These are phyloP conservation scores for Xyrauchen texanus DNA, from an alignment of 2,113 vertebrate genomes.

Conservation along the genomic window DNA sequence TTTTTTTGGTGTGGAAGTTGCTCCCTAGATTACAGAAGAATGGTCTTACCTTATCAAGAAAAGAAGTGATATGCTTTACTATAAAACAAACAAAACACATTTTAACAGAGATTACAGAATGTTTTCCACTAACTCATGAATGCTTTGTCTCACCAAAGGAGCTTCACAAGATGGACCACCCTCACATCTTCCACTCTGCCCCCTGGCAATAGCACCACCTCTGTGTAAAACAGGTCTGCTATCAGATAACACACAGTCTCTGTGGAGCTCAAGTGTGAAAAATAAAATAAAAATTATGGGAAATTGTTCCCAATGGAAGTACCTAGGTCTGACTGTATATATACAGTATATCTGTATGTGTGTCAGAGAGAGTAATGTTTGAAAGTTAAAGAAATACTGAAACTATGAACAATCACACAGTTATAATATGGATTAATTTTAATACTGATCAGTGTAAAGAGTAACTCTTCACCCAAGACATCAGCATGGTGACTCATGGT, in stretches of 20 bases:
- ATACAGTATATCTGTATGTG: no score
- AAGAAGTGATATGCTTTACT: conserved; percentile 76
- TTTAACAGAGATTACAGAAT: background rate
- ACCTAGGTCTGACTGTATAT: no score
- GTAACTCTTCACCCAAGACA: no score
- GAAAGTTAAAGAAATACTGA: no score
- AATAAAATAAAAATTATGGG: background rate
- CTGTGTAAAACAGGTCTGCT: conserved; percentile 82
- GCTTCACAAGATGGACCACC: conserved; percentile 74
- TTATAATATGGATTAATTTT: no score
- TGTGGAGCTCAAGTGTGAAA: conserved; percentile 71
- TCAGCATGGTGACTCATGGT: background rate
- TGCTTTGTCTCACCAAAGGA: conserved; percentile 71
- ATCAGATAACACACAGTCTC: conserved; percentile 82
- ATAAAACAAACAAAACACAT: conserved; percentile 36
- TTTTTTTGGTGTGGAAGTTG: no score
- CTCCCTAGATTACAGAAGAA: background rate
- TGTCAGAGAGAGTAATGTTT: no score
- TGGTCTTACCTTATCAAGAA: conserved; percentile 77
- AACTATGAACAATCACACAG: no score
- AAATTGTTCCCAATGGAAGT: no score
- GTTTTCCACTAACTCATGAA: background rate
- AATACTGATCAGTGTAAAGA: no score
- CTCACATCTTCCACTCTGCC: conserved; percentile 78
- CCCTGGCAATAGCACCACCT: conserved; percentile 76